phyloP scores from a whole-genome alignment of 1,140 invertebrate genomes.

The Papilio aristodemus region DNA sequence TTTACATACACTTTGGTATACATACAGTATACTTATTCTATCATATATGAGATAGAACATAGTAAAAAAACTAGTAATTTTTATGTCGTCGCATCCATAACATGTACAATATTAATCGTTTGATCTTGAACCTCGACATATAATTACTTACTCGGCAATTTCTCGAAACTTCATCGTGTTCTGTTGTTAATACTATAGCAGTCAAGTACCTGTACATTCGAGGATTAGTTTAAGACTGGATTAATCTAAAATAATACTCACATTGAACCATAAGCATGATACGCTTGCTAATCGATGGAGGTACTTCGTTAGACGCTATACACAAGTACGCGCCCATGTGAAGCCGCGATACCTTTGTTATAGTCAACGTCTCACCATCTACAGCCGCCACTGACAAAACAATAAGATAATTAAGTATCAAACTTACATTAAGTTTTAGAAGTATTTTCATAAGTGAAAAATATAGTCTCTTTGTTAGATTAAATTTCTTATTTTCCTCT shows the following conservation, averaged over 20 bases:
- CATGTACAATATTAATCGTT: no score
- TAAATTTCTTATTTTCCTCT: no score
- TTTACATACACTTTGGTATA: no score
- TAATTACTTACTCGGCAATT: background rate
- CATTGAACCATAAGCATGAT: constrained; percentile 68
- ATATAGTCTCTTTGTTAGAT: no score
- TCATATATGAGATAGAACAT: no score
- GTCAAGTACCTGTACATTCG: background rate
- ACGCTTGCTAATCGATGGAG: constrained; percentile 63
- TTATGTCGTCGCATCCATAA: no score
- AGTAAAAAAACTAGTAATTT: no score
- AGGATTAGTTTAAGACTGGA: constrained; percentile 26
- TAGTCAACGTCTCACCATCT: constrained; percentile 59
- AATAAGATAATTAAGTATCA: constrained; percentile 29
- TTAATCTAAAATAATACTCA: constrained; percentile 47
- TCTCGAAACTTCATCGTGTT: background rate
- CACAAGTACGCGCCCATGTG: constrained; percentile 64
- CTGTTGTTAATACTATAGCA: constrained; percentile 16
- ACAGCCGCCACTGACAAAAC: constrained; percentile 55
- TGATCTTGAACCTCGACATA: background rate
- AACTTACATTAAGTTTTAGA: no score
- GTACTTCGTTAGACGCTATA: constrained; percentile 62
- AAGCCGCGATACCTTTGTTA: constrained; percentile 60
- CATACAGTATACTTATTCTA: no score
- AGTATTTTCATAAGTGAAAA: no score